Base-by-base conservation (phyloP, 2,797 vertebrate species). In the Danionella dracula region DNA sequence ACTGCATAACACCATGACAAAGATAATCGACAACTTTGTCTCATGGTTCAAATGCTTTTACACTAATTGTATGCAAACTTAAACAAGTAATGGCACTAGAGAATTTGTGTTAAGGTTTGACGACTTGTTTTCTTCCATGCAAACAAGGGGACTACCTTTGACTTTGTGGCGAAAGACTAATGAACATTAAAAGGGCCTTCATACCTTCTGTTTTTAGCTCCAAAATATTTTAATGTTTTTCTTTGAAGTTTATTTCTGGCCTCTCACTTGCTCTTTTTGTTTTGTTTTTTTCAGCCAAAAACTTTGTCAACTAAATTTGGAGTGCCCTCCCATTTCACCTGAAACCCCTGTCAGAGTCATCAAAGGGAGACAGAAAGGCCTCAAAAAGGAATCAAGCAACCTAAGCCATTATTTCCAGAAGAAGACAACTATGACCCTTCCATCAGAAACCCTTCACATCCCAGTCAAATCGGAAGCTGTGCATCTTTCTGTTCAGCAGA, bases 251-350 rank as follows among this genome's bases (percentile, higher is more conserved):
- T 35, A 32, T 44, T 17, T 27, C 16, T 5, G 4, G 4, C 21
- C 7, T 75, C 13, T 32, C 11, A 32, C 12, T 34, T 13, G n/a
- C n/a, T n/a, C n/a, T n/a, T n/a, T n/a, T n/a, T n/a, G n/a, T 19
- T 51, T 34, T 11, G 35, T 41, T 67, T 10, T 58, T 13, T 65
- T 27, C 65, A 99, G 95, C 60, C 84, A 88, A 59, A 86, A 85
- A 75, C 82, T 96, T 77, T 83, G 88, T 38, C 88, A 87, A 77
- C 64, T 78, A 31, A 74, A 79, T 62, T 76, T 90, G 56, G 90
- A 92, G 23, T 84, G 90, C 19, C 85, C 92, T 4, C 86, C 87
- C n/a, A 82, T 86, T 37, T 89, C 88, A 0, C 89, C 85, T 0
- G 49, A 72, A 68, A 87, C 87, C n/a, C 79, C 88, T 2, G 72